Conservation (phyloP, 2,888 invertebrate genomes). For the Daptonema setosum region DNA sequence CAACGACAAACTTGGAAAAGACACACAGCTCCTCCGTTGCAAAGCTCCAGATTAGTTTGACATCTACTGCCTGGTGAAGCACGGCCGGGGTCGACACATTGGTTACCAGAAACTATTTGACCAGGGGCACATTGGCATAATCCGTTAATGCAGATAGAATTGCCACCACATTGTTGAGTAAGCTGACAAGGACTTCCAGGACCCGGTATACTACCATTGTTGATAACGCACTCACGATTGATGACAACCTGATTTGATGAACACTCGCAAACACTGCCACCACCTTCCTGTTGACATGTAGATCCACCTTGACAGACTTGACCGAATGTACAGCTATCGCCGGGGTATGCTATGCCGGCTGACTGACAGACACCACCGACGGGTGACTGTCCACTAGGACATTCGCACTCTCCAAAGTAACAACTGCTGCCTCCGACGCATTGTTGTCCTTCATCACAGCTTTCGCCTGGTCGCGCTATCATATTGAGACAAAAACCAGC, state of each 20-base stretch:
- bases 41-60: background rate
- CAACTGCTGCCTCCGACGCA: slow-evolving; percentile 19
- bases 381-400: slow-evolving; percentile 12
- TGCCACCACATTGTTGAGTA: slow-evolving; percentile 16
- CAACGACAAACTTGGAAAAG: background rate
- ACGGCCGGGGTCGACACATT: background rate
- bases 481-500: background rate
- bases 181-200: background rate
- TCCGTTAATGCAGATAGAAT: slow-evolving; percentile 18
- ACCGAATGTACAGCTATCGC: slow-evolving; percentile 2
- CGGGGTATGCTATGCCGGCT: background rate
- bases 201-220: background rate
- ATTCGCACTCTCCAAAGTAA: slow-evolving; percentile 19
- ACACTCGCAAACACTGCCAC: slow-evolving; percentile 3
- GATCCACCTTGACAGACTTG: slow-evolving; percentile 6
- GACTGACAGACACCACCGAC: slow-evolving; percentile 12
- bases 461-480: background rate
- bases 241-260: background rate
- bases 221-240: background rate
- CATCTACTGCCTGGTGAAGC: background rate
- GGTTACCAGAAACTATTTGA: background rate
- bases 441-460: slow-evolving; percentile 10
- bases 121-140: slow-evolving; percentile 11
- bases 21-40: slow-evolving; percentile 5
- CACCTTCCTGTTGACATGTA: background rate